These are phyloP conservation scores for Lasius fuliginosus DNA, from an alignment of 2,888 invertebrate species.

Conservation along the genomic window DNA sequence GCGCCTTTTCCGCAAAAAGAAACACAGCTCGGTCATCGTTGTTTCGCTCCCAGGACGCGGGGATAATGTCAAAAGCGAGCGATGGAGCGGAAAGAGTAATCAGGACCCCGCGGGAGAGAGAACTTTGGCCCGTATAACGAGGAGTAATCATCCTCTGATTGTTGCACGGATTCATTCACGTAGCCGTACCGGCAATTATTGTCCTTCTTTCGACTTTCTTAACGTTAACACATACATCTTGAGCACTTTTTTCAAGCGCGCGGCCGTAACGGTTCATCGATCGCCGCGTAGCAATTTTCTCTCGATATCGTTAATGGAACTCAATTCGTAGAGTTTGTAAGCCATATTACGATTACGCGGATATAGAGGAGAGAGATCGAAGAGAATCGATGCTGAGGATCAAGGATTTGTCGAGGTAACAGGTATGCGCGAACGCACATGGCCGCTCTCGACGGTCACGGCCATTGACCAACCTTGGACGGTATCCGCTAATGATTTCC, in stretches of 20 bases:
- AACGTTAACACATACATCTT: slow-evolving; percentile 11
- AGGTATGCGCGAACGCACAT: slow-evolving; percentile 62
- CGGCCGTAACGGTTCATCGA: slow-evolving; percentile 21
- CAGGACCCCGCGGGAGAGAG: not conserved
- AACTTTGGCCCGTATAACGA: slow-evolving; percentile 20
- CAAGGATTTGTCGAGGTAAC: slow-evolving; percentile 72
- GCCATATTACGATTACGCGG: slow-evolving; percentile 22
- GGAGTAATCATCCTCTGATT: slow-evolving; percentile 21
- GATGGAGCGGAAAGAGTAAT: slow-evolving; percentile 27
- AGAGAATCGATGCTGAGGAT: slow-evolving; percentile 61
- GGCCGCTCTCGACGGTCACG: slow-evolving; percentile 74
- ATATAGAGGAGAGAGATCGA: slow-evolving; percentile 24
- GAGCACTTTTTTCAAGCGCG: not conserved
- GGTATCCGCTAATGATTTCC: slow-evolving; percentile 70
- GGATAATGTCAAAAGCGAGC: slow-evolving; percentile 22
- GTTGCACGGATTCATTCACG: slow-evolving; percentile 26
- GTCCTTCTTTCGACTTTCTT: slow-evolving; percentile 1
- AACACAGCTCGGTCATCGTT: not conserved
- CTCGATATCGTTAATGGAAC: slow-evolving; percentile 27
- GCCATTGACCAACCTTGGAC: slow-evolving; percentile 82
- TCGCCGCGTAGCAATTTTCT: slow-evolving; percentile 31
- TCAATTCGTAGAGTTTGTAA: not conserved
- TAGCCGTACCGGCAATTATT: slow-evolving; percentile 11
- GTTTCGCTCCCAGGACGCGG: not conserved
- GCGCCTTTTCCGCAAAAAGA: slow-evolving; percentile 8